These are phyloP conservation scores for Harmothoe impar DNA, from an alignment of 2,888 invertebrate genomes.

Conservation along the genomic window DNA sequence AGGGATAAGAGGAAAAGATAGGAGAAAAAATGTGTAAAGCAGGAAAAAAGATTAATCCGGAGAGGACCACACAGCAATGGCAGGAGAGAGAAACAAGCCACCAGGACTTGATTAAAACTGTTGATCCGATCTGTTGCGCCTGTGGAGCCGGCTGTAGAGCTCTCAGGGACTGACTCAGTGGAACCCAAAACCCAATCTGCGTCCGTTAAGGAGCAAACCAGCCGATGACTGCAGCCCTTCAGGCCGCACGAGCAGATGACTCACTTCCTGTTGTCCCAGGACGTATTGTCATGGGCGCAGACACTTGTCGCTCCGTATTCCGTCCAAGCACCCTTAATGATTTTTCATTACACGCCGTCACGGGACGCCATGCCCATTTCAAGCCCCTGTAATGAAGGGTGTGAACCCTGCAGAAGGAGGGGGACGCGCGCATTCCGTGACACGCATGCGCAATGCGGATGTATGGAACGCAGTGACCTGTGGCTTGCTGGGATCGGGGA, in stretches of 20 bases:
- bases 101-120: neutral
- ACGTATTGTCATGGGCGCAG: neutral
- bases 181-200: slow-evolving; percentile 39
- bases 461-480: slow-evolving; percentile 20
- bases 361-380: slow-evolving; percentile 9
- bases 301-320: slow-evolving; percentile 33
- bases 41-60: no score
- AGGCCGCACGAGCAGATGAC: neutral
- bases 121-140: slow-evolving; percentile 16
- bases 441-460: slow-evolving; percentile 33
- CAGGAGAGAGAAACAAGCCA: no score
- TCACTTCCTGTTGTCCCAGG: slow-evolving; percentile 10
- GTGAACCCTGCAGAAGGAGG: slow-evolving; percentile 30
- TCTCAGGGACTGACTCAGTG: neutral
- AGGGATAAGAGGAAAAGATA: no score
- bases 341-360: slow-evolving; percentile 52
- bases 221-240: neutral
- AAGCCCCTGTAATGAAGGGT: slow-evolving; percentile 55
- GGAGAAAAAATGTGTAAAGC: no score
- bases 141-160: neutral
- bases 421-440: neutral
- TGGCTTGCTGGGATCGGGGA: neutral
- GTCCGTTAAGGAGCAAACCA: neutral
- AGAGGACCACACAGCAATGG: no score
- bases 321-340: slow-evolving; percentile 29